Percentiles rank a stretch among this genome's conserved stretches.
Evolutionary conservation across 23 tunicate genomes (phyloP).

Genomic region (Phallusia fumigata): DNA sequence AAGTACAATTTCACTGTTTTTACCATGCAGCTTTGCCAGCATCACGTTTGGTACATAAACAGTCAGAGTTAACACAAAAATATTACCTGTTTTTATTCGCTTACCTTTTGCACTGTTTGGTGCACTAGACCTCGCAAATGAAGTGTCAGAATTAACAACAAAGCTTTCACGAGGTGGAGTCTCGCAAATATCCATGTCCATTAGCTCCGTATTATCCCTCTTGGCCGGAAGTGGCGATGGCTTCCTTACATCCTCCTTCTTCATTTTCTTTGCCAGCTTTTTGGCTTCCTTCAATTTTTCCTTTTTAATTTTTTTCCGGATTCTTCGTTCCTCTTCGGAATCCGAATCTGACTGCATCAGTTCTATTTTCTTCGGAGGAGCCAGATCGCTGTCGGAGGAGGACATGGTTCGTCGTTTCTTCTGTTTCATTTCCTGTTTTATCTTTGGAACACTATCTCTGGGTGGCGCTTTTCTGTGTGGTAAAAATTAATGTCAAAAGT

Average conservation of each 20-base stretch:
- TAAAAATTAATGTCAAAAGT: no score
- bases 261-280: not conserved
- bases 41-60: no score
- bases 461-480: not conserved
- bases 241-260: not conserved
- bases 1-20: no score
- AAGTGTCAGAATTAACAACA: not conserved
- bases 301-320: constrained; percentile 26
- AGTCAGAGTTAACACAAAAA: no score
- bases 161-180: not conserved
- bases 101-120: not conserved
- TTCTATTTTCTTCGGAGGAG: not conserved
- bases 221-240: not conserved
- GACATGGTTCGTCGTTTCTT: constrained; percentile 36
- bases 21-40: no score
- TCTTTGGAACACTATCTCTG: not conserved
- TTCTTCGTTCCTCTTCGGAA: constrained; percentile 23
- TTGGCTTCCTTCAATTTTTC: constrained; percentile 21
- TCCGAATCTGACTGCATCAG: constrained; percentile 12
- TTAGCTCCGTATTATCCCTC: not conserved
- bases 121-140: not conserved
- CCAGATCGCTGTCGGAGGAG: constrained; percentile 23
- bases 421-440: not conserved
- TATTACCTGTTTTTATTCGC: no score
- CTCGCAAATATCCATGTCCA: not conserved